Evolutionary conservation across 2,888 invertebrate genomes (phyloP).

Genomic region (Cosmia pyralina): DNA sequence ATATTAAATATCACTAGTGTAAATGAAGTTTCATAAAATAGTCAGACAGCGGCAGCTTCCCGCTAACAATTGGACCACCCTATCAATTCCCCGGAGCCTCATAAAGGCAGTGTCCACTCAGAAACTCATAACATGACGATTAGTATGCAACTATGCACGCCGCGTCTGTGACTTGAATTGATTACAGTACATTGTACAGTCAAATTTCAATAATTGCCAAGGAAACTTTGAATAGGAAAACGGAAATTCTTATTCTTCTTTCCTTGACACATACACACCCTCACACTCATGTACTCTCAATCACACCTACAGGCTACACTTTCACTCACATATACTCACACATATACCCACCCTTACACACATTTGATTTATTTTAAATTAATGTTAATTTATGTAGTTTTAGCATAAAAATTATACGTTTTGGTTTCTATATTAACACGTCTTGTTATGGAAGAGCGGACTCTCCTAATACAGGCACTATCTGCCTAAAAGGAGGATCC

Average conservation of each 20-base stretch:
- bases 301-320: too few relatives aligned
- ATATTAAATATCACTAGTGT: background rate
- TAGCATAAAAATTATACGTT: too few relatives aligned
- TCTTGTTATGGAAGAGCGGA: too few relatives aligned
- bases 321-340: too few relatives aligned
- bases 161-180: conserved; percentile 57
- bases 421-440: too few relatives aligned
- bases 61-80: conserved; percentile 2
- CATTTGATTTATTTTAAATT: too few relatives aligned
- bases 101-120: conserved; percentile 53
- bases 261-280: too few relatives aligned
- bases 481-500: too few relatives aligned
- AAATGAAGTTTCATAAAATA: background rate
- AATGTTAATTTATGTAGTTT: too few relatives aligned
- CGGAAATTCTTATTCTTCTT: background rate
- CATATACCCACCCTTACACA: too few relatives aligned
- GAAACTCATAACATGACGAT: conserved; percentile 53
- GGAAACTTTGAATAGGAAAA: background rate
- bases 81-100: conserved; percentile 29
- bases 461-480: too few relatives aligned
- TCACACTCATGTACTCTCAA: too few relatives aligned
- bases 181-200: conserved; percentile 42
- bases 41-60: background rate
- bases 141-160: conserved; percentile 55
- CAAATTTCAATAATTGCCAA: conserved; percentile 40